Evolutionary conservation across 2,113 vertebrate species (phyloP), one percentile per base, ranked within the genome.

Genomic region (Thunnus thynnus): DNA sequence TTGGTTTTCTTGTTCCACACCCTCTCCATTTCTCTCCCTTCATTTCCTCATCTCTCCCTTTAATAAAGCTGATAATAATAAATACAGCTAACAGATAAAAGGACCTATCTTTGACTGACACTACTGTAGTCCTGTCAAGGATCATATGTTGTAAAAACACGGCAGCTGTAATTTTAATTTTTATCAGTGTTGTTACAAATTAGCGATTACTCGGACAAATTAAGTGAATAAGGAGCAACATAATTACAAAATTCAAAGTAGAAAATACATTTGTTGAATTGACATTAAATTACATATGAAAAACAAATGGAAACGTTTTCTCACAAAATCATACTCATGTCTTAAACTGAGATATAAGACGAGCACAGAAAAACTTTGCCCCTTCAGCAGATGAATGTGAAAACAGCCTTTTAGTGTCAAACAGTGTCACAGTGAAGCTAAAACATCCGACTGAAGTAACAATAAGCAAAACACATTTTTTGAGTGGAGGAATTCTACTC

Each of bases 51-150:
- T 63, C 69, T 57, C 56, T n/a, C 22, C 51, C 41, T 47, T 8
- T 13, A 69, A 57, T 3, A 47, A 27, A 57, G 61, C 64, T 55
- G 61, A 41, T 72, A 3, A 72, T 76, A 60, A 70, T 41, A 67
- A 71, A 57, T 18, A n/a, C 25, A 32, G 41, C 47, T 5, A 67
- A 52, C 7, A 72, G 13, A 63, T 58, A 51, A 72, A 86, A 36
- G 70, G 30, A 76, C 27, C n/a, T 14, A 44, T 30, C 8, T 7
- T 27, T 66, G 13, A 18, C 60, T 16, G 51, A 32, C 9, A 32
- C 1, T 41, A 22, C 55, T 2, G 2, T 11, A 41, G 1, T 18
- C 25, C 17, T 20, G 60, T 25, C 25, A n/a, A 22, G 6, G 18
- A 60, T 68, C n/a, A 4, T 0, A 25, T 30, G 25, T 41, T 7